Conservation (phyloP, 2,888 invertebrate genomes). For the Dolomedes plantarius region DNA sequence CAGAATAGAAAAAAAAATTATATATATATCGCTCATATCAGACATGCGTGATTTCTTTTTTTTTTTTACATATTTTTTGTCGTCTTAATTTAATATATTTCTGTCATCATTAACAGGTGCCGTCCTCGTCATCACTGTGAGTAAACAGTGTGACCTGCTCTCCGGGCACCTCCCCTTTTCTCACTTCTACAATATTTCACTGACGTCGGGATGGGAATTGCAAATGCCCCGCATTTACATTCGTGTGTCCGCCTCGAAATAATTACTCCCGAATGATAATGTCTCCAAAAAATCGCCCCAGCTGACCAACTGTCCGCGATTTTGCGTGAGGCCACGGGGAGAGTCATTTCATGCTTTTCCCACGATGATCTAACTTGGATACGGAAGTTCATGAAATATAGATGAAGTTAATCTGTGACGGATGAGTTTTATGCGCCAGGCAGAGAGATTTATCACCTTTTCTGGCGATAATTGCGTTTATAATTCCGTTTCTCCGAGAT, state of each 20-base stretch:
- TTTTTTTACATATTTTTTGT: no score
- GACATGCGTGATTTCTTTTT: neutral
- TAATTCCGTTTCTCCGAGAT: no score
- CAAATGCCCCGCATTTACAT: neutral
- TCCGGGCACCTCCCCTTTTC: neutral
- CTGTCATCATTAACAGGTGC: neutral
- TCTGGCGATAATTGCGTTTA: slow-evolving; percentile 30
- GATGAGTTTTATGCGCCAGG: neutral
- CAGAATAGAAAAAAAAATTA: neutral
- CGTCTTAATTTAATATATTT: neutral
- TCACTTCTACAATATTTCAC: neutral
- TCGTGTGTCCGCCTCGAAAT: neutral
- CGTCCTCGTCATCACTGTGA: neutral
- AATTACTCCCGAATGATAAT: neutral
- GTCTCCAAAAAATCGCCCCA: neutral
- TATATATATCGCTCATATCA: neutral
- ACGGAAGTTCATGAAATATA: slow-evolving; percentile 71
- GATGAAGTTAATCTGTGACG: slow-evolving; percentile 56
- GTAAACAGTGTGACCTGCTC: neutral
- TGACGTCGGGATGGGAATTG: neutral
- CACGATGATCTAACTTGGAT: slow-evolving; percentile 55
- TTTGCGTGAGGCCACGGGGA: slow-evolving; percentile 20
- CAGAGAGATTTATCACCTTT: slow-evolving; percentile 8
- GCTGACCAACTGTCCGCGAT: neutral
- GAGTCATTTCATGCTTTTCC: slow-evolving; percentile 41